Evolutionary conservation across 2,113 vertebrate genomes (phyloP).

Genomic region (Orientallactaga bullata): DNA sequence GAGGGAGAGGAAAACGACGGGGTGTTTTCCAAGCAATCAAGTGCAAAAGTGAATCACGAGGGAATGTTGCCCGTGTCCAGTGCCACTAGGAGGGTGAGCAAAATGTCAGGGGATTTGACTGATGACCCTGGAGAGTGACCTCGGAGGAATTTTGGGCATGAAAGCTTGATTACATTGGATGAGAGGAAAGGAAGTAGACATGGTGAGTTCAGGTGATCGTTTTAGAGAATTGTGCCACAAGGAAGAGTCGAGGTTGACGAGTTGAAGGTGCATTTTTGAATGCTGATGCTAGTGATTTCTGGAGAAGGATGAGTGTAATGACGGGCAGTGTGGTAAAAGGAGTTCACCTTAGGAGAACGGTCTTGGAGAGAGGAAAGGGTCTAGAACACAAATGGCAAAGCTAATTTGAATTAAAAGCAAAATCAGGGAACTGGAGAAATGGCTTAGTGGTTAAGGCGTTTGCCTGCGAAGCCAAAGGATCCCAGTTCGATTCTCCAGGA

Average conservation of each 20-base stretch:
- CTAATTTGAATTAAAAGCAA: slow-evolving; percentile 14
- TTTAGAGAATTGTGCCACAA: background rate
- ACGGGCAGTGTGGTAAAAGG: background rate
- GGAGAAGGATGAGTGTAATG: too few species aligned
- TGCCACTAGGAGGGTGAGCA: slow-evolving; percentile 1
- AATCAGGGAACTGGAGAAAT: too few species aligned
- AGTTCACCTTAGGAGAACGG: slow-evolving; percentile 34
- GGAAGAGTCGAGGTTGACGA: too few species aligned
- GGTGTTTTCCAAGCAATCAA: slow-evolving; percentile 36
- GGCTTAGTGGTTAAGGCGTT: too few species aligned
- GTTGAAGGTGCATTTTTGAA: slow-evolving; percentile 21
- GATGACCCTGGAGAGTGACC: slow-evolving; percentile 28
- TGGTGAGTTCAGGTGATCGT: background rate
- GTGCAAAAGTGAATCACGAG: background rate
- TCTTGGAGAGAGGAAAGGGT: background rate
- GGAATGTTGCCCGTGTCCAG: background rate
- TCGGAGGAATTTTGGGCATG: background rate
- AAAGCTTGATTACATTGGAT: background rate
- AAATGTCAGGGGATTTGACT: slow-evolving; percentile 32
- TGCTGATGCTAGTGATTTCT: too few species aligned
- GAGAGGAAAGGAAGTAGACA: background rate
- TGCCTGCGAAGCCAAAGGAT: too few species aligned
- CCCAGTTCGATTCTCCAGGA: too few species aligned
- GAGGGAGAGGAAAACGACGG: slow-evolving; percentile 6
- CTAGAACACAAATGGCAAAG: background rate